These are phyloP conservation scores for Barnardius zonarius DNA, from an alignment of 2,113 vertebrate genomes.

Conservation along the genomic window DNA sequence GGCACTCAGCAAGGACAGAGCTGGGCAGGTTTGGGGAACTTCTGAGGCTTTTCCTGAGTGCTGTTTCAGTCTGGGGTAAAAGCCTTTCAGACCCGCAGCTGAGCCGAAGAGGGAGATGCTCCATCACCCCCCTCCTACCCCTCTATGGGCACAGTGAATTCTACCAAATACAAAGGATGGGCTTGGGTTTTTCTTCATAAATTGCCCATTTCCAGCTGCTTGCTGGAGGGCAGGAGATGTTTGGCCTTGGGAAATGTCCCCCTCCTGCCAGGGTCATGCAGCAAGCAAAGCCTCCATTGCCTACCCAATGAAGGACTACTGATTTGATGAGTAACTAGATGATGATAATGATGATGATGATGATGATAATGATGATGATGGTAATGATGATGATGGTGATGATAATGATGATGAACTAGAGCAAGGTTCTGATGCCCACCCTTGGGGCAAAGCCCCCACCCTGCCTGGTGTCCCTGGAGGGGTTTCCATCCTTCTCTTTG, in stretches of 20 bases:
- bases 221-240: not conserved
- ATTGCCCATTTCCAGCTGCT: not conserved
- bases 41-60: not conserved
- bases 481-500: not conserved
- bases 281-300: not conserved
- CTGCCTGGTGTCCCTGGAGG: fast-evolving
- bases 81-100: not conserved
- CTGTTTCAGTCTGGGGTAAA: not conserved
- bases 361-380: not conserved
- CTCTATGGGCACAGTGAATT: fast-evolving
- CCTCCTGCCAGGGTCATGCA: not conserved
- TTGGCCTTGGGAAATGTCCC: not conserved
- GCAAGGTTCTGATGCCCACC: too few relatives aligned
- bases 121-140: not conserved
- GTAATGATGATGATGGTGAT: not conserved
- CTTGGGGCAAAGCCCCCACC: not conserved
- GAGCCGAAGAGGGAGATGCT: not conserved
- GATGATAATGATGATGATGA: not conserved
- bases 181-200: not conserved
- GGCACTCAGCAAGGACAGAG: not conserved
- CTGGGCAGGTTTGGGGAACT: not conserved
- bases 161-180: not conserved
- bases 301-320: too few relatives aligned
- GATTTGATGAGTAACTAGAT: not conserved
- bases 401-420: not conserved